Percentiles rank a stretch among this genome's conserved stretches.
These are phyloP conservation scores for Nyctalus aviator DNA, from an alignment of 2,797 vertebrate species.

Conservation along the genomic window DNA sequence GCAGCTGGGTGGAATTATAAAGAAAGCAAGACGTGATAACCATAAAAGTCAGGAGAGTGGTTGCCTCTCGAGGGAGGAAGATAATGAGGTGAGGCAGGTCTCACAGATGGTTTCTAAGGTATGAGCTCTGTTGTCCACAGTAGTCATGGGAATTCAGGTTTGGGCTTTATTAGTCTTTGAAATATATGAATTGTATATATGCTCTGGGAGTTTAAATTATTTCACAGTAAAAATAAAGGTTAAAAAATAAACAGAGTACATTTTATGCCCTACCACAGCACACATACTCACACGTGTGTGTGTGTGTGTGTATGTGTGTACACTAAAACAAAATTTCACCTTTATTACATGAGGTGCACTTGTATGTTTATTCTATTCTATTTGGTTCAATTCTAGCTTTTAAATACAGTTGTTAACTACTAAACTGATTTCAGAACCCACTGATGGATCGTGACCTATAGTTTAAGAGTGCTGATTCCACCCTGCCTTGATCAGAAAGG, in stretches of 20 bases:
- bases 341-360: neutral
- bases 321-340: neutral
- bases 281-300: neutral
- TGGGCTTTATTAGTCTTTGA: slow-evolving; percentile 31
- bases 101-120: neutral
- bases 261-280: neutral
- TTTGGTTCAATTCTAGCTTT: neutral
- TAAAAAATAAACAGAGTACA: slow-evolving; percentile 32
- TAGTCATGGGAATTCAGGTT: neutral
- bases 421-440: slow-evolving; percentile 25
- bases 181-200: neutral
- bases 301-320: neutral
- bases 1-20: neutral
- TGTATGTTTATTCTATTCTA: neutral
- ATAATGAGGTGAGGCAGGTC: neutral
- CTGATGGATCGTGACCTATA: neutral
- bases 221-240: slow-evolving; percentile 54
- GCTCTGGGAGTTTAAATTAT: neutral
- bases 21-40: neutral
- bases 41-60: neutral
- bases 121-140: rapidly evolving
- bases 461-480: neutral
- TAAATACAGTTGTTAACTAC: neutral
- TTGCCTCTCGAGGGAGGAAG: neutral
- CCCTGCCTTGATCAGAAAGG: neutral